Conservation (phyloP, 1,140 invertebrate species). For the Apis dorsata region DNA sequence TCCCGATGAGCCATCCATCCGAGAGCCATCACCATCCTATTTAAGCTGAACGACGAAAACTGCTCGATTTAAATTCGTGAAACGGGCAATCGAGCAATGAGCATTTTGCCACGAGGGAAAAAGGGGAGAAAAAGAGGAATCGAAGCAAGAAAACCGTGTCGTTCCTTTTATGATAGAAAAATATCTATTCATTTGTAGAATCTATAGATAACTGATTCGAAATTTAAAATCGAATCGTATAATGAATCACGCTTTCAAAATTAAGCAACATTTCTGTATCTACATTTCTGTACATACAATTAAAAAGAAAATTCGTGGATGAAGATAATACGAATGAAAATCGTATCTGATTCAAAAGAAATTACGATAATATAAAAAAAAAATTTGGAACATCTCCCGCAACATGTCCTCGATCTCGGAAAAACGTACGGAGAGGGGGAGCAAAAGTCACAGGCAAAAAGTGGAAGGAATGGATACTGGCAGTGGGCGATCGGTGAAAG, state of each 20-base stretch:
- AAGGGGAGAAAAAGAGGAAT: neutral
- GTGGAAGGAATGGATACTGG: conserved; percentile 3
- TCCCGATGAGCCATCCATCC: conserved; percentile 1
- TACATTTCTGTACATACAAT: too few relatives aligned
- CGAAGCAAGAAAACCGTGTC: neutral
- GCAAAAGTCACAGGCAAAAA: conserved; percentile 28
- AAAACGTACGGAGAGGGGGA: neutral
- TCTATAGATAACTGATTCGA: too few relatives aligned
- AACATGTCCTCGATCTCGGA: neutral
- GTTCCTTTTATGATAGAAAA: too few relatives aligned
- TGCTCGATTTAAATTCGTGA: neutral
- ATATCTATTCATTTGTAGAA: too few relatives aligned
- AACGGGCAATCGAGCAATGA: neutral
- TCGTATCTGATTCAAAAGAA: too few relatives aligned
- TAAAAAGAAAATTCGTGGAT: too few relatives aligned
- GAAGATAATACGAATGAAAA: too few relatives aligned
- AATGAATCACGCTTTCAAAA: too few relatives aligned
- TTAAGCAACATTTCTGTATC: too few relatives aligned
- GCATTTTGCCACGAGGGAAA: neutral
- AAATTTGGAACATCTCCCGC: neutral
- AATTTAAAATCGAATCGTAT: too few relatives aligned
- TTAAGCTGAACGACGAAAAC: neutral
- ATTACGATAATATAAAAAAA: too few relatives aligned
- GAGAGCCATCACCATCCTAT: neutral
- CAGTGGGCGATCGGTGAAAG: neutral